These are phyloP conservation scores for Shinisaurus crocodilurus DNA, from an alignment of 2,113 vertebrate genomes.

Conservation along the genomic window DNA sequence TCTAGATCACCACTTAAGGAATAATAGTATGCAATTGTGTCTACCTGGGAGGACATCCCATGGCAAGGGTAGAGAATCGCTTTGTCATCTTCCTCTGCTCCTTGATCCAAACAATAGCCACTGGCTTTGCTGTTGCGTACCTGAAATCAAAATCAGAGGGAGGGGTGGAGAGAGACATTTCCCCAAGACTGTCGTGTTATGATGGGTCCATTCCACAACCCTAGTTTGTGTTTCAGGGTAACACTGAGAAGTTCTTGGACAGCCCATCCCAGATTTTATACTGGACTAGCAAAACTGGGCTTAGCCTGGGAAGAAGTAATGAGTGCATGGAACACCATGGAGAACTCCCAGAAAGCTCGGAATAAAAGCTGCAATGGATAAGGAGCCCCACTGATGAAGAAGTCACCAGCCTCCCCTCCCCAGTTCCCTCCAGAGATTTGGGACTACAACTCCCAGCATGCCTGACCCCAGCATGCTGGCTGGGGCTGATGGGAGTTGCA, in stretches of 20 bases:
- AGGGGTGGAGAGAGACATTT: too few species aligned
- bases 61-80: slow-evolving; percentile 98
- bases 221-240: background rate
- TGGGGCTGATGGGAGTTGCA: too few species aligned
- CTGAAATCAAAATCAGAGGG: slow-evolving; percentile 63
- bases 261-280: background rate
- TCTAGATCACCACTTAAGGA: background rate
- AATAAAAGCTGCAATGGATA: too few species aligned
- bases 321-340: too few species aligned
- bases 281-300: background rate
- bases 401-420: too few species aligned
- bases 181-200: background rate
- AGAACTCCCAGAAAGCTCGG: too few species aligned
- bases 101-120: slow-evolving; percentile 96
- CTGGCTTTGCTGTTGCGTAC: slow-evolving; percentile 98
- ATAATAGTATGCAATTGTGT: background rate
- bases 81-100: slow-evolving; percentile 93
- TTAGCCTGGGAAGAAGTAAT: too few species aligned
- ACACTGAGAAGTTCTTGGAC: background rate
- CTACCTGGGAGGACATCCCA: slow-evolving; percentile 98
- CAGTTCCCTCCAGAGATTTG: too few species aligned
- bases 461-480: too few species aligned
- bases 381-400: too few species aligned
- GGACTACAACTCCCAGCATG: too few species aligned
- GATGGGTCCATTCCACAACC: background rate